phyloP scores from a whole-genome alignment of 2,113 vertebrate species.

The Ailurus styani region DNA sequence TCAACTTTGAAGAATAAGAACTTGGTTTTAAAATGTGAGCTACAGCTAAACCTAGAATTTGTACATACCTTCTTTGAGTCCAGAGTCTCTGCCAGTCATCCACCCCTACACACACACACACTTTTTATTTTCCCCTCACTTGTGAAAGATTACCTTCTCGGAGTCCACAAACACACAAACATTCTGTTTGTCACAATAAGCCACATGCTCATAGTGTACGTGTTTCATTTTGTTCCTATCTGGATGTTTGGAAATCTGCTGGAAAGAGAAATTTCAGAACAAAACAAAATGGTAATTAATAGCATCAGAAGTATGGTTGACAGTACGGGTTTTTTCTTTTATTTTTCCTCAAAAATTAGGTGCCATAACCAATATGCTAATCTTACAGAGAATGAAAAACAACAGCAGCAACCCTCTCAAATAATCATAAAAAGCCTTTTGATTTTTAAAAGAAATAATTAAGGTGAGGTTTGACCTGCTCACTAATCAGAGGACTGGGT shows the following conservation, averaged over 20 bases:
- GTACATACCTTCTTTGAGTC: not conserved
- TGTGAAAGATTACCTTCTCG: not conserved
- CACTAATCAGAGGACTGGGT: conserved; percentile 34
- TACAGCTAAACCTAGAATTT: not conserved
- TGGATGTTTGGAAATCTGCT: conserved; percentile 50
- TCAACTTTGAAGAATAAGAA: conserved; percentile 9
- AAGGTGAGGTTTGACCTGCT: conserved; percentile 56
- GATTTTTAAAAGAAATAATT: conserved; percentile 62
- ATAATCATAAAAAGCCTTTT: conserved; percentile 16
- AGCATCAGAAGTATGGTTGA: conserved; percentile 21
- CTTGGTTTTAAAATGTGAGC: conserved; percentile 12
- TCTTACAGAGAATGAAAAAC: not conserved
- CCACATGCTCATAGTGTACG: not conserved
- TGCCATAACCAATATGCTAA: not conserved
- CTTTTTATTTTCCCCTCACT: not conserved
- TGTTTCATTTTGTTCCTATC: conserved; percentile 49
- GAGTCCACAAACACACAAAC: not conserved
- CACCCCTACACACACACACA: not conserved
- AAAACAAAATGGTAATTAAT: conserved; percentile 33
- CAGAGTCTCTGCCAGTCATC: not conserved
- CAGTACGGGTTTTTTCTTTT: conserved; percentile 40
- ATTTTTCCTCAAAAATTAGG: conserved; percentile 37
- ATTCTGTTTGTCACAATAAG: not conserved
- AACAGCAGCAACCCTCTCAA: not conserved
- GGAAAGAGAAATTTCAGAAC: conserved; percentile 58